Evolutionary conservation across 2,113 vertebrate genomes (phyloP), one percentile per base, ranked within the genome.

Genomic region (Crotalus helleri): DNA sequence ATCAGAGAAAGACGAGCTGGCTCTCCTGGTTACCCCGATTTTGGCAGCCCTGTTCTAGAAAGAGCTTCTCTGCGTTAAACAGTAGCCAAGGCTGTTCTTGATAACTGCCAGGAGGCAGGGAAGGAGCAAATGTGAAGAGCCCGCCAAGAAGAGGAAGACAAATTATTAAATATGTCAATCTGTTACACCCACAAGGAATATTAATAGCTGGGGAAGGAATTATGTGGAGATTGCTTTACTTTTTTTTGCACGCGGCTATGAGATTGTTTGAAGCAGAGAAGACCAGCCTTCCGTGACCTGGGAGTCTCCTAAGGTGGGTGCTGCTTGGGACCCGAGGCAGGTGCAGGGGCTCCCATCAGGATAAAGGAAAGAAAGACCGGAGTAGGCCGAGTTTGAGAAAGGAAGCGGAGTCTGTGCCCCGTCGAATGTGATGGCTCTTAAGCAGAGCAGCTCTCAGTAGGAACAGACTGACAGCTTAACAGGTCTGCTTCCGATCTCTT

Each of bases 171-270:
- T 3, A 0, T 1, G 39, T 86, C 86, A 54, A 54, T 24, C 86
- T 69, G 2, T 61, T 53, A 85, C 94, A 90, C 88, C 91, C 92
- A 93, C 91, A 15, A 58, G 7, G 49, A 46, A 59, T 85, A 93
- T 85, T 90, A 85, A 90, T 26, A 88, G 11, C 88, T 0, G 24
- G 15, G 44, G n/a, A 21, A 88, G 33, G 3, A n/a, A 33, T 21
- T 33, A 88, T 29, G 29, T 26, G n/a, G 88, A 12, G 9, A 44
- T 17, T 51, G 39, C 23, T 23, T 39, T 21, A 10, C 33, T n/a
- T 9, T 21, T 13, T 64, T 54, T 1, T 12, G 11, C 61, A 64
- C 11, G 44, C 33, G 88, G 0, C 2, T 1, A 9, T 2, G 21
- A 53, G 53, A 55, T 46, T 39, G 39, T 3, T 39, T 39, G 39